Conservation (phyloP, 2,888 invertebrate species). For the Brachypalpus laphriformis region DNA sequence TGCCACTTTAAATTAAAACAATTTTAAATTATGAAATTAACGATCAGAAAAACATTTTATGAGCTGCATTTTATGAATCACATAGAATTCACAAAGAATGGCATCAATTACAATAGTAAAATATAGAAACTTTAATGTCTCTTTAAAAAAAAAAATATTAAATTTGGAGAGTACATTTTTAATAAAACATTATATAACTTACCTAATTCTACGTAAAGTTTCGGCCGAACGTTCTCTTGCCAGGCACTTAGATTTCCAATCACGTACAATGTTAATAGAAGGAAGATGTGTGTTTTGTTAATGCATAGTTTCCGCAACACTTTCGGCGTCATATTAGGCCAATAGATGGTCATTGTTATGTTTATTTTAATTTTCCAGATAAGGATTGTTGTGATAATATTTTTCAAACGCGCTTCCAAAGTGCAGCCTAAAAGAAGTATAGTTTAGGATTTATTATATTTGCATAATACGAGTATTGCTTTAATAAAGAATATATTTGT, state of each 20-base stretch:
- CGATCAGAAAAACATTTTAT: no score
- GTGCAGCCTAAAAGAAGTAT: background rate
- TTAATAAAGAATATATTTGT: no score
- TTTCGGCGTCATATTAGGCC: slow-evolving; percentile 60
- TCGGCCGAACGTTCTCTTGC: slow-evolving; percentile 96
- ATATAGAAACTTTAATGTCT: no score
- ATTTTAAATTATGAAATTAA: no score
- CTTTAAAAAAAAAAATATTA: no score
- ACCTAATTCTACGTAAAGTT: slow-evolving; percentile 97
- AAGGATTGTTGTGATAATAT: background rate
- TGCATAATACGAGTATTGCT: background rate
- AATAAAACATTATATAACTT: slow-evolving; percentile 82
- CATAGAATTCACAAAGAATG: no score
- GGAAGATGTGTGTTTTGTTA: slow-evolving; percentile 79
- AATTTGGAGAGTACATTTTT: background rate
- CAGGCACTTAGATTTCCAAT: slow-evolving; percentile 86
- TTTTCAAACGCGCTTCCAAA: background rate
- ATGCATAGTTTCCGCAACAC: slow-evolving; percentile 54
- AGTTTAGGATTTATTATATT: background rate
- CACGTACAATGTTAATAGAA: slow-evolving; percentile 82
- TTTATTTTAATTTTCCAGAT: slow-evolving; percentile 22
- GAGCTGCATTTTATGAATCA: no score
- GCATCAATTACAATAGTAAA: no score
- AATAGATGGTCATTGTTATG: slow-evolving; percentile 60
- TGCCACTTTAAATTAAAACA: no score